Evolutionary conservation across 1,140 invertebrate species (phyloP).

Genomic region (Drosophila sechellia): DNA sequence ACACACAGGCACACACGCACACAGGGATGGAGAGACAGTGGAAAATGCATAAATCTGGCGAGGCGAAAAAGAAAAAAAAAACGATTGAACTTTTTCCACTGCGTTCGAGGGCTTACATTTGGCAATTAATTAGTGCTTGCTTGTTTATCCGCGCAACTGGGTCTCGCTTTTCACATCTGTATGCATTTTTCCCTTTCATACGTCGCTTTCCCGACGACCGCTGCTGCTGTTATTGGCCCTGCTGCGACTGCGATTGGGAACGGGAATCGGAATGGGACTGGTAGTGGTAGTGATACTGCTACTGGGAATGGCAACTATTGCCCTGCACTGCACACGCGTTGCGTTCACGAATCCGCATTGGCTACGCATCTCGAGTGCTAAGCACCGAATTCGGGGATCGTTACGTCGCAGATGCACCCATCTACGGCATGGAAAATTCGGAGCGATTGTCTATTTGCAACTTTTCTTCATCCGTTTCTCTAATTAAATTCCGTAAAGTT

Average conservation of each 20-base stretch:
- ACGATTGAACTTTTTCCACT: constrained; percentile 4
- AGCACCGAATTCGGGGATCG: constrained; percentile 3
- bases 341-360: constrained; percentile 46
- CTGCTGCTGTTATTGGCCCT: constrained; percentile 60
- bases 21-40: constrained; percentile 31
- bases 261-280: not conserved
- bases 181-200: constrained; percentile 46
- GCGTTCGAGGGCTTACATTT: constrained; percentile 62
- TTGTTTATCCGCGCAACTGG: constrained; percentile 60
- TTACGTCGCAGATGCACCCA: constrained; percentile 5
- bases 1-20: constrained; percentile 16
- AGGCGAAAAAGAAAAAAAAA: constrained; percentile 14
- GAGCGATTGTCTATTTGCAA: constrained; percentile 33
- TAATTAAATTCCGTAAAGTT: constrained; percentile 63
- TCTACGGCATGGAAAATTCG: constrained; percentile 22
- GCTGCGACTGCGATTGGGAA: constrained; percentile 33
- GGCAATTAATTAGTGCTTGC: constrained; percentile 60
- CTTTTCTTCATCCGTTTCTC: constrained; percentile 52
- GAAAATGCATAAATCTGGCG: constrained; percentile 47
- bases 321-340: constrained; percentile 65
- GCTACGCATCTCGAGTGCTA: constrained; percentile 38
- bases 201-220: constrained; percentile 46
- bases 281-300: constrained; percentile 22
- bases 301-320: constrained; percentile 14
- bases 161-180: constrained; percentile 48